Base-by-base conservation (phyloP, 2,888 invertebrate genomes). In the Lamellibrachia columna region DNA sequence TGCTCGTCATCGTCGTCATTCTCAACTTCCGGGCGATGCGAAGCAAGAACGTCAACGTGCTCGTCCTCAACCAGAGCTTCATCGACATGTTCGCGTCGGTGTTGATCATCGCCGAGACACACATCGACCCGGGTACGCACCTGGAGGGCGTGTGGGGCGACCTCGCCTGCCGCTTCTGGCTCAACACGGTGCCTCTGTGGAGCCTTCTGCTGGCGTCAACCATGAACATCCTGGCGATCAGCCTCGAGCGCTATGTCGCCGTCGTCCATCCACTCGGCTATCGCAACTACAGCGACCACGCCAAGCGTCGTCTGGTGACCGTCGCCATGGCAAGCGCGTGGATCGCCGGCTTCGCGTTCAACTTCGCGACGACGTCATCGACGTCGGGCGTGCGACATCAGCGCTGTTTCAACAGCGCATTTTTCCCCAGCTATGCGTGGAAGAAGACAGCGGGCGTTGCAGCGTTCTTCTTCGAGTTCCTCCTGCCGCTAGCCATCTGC, bases 1-100 rank as follows among this genome's bases (percentile, higher is more conserved):
- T 98, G 91, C 97, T 98, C 95, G 98, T 99, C 92, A 98, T 99
- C 94, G 97, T 98, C 93, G 98, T 98, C 93, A 98, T 99, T 93
- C 98, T 98, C 6, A 96, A 98, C 94, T 98, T 98, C 93, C 97
- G 98, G 93, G 97, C 98, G 91, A 97, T 98, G 95, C 97, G 98
- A 93, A 98, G 98, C 75, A 98, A 75, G 75, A 75, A 75, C 22
- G 75, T 75, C 75, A 75, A 75, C 75, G 75, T 75, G 75, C 75
- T 75, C 22, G 75, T 75, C 22, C 75, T 75, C 75, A 75, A 75
- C 22, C 75, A 75, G 75, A 75, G 75, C 75, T 11, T 75, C 75
- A n/a, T 75, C 75, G 75, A 75, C 22, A 75, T 75, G 75, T n/a
- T 75, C 11, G 75, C 75, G 75, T 75, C 75, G 75, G 75, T 75